phyloP scores from a whole-genome alignment of 2,113 vertebrate species.

The Conger conger region DNA sequence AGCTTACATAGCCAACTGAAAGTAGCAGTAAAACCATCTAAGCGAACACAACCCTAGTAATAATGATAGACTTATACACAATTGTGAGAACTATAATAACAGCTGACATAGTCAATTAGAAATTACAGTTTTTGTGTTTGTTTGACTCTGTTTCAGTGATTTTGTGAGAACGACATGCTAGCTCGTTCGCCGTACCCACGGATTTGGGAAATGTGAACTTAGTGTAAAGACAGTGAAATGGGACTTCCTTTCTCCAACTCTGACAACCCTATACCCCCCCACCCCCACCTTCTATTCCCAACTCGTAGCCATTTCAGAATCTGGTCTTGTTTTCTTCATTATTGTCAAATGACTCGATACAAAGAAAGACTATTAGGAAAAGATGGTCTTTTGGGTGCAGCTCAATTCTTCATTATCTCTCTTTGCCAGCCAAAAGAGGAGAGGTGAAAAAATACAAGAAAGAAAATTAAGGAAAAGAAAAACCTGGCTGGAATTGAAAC shows the following conservation, averaged over 20 bases:
- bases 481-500: slow-evolving; percentile 14
- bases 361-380: slow-evolving; percentile 43
- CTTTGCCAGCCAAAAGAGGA: not conserved
- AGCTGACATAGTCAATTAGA: no score
- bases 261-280: not conserved
- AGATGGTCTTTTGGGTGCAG: slow-evolving; percentile 44
- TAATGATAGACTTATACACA: no score
- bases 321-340: slow-evolving; percentile 26
- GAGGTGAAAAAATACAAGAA: not conserved
- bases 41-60: no score
- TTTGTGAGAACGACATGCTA: not conserved
- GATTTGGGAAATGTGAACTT: not conserved
- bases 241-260: not conserved
- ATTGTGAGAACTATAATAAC: no score
- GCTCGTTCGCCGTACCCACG: not conserved
- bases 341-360: slow-evolving; percentile 33
- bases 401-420: slow-evolving; percentile 49
- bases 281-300: not conserved
- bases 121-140: no score
- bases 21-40: no score
- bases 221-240: not conserved
- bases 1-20: no score
- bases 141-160: not conserved
- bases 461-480: not conserved
- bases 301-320: slow-evolving; percentile 12